These are phyloP conservation scores for Drosophila truncata DNA, from an alignment of 1,140 invertebrate species.

Conservation along the genomic window DNA sequence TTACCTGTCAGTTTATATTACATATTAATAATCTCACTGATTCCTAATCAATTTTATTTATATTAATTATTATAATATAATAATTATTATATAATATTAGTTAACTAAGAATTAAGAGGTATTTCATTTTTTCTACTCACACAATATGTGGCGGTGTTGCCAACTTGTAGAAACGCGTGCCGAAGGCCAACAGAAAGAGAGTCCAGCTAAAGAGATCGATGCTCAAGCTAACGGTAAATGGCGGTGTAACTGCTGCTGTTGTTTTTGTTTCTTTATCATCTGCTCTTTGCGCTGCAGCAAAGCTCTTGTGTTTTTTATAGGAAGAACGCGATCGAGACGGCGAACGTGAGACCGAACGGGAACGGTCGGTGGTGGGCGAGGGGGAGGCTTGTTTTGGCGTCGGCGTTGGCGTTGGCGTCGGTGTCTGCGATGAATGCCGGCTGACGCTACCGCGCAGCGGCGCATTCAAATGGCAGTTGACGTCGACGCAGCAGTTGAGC, in stretches of 20 bases:
- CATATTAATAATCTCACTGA: too few species aligned
- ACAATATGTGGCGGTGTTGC: conserved; percentile 95
- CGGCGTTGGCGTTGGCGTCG: conserved; percentile 33
- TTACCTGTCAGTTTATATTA: not conserved
- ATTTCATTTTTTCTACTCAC: conserved; percentile 88
- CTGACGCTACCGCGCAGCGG: conserved; percentile 64
- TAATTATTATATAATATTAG: not conserved
- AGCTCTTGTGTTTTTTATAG: conserved; percentile 27
- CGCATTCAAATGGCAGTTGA: conserved; percentile 79
- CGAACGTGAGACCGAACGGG: conserved; percentile 45
- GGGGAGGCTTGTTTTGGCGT: conserved; percentile 57
- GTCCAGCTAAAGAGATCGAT: conserved; percentile 91
- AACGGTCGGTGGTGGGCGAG: conserved; percentile 50
- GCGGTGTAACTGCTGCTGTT: conserved; percentile 5
- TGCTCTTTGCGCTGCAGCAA: conserved; percentile 13
- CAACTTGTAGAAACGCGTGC: conserved; percentile 93
- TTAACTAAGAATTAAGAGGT: not conserved
- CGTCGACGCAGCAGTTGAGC: conserved; percentile 76
- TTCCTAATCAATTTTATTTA: not conserved
- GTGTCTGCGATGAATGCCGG: conserved; percentile 62
- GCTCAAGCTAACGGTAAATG: conserved; percentile 88
- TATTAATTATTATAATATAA: not conserved
- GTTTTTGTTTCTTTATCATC: conserved; percentile 5
- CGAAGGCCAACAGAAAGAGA: conserved; percentile 90
- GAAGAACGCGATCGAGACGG: conserved; percentile 33